Conservation (phyloP, 2,113 vertebrate species). For the Microtus ochrogaster region DNA sequence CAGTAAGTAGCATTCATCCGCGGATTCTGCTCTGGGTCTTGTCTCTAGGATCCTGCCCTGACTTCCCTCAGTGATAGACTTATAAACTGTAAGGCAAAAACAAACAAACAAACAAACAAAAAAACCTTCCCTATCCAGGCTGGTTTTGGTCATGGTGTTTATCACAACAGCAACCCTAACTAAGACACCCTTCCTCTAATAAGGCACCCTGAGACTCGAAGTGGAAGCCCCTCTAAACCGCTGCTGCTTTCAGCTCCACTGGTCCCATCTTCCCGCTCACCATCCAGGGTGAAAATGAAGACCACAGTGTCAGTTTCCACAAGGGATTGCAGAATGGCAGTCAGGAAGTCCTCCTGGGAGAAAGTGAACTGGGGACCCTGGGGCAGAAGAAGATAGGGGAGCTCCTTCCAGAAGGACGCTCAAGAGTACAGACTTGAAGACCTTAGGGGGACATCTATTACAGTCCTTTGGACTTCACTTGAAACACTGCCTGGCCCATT, state of each 20-base stretch:
- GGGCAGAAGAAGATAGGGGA: too few relatives aligned
- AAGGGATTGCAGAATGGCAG: too few relatives aligned
- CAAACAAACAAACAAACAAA: neutral
- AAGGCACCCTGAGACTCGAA: neutral
- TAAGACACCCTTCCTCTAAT: neutral
- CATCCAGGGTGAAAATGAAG: slow-evolving; percentile 87
- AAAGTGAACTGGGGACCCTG: too few relatives aligned
- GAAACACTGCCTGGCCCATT: too few relatives aligned
- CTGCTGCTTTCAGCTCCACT: neutral
- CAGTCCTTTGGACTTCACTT: too few relatives aligned
- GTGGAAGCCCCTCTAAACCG: neutral
- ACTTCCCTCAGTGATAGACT: neutral
- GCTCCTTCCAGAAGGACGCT: too few relatives aligned
- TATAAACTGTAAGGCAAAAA: neutral
- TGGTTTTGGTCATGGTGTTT: neutral
- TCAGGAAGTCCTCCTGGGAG: too few relatives aligned
- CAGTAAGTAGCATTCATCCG: neutral
- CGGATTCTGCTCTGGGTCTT: neutral
- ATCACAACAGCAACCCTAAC: neutral
- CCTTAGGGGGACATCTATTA: too few relatives aligned
- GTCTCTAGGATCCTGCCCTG: neutral
- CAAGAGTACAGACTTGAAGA: too few relatives aligned
- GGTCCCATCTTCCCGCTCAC: slow-evolving; percentile 78
- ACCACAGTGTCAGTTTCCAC: slow-evolving; percentile 74
- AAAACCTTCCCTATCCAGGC: neutral